Conservation (phyloP, 2,888 invertebrate species). For the Hypsopygia costalis region DNA sequence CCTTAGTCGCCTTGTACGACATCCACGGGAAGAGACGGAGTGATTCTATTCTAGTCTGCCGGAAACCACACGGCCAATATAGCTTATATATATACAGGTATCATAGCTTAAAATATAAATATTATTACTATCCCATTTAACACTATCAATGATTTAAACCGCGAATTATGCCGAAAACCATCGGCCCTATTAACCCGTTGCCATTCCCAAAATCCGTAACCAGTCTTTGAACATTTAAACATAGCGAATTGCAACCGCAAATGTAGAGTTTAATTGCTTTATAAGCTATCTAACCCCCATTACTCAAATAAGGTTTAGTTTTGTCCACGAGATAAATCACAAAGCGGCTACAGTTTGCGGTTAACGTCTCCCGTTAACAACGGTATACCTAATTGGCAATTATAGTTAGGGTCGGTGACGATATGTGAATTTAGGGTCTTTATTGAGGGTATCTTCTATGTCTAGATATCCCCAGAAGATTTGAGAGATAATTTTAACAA, state of each 20-base stretch:
- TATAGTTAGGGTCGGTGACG: constrained; percentile 5
- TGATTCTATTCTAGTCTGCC: too few species aligned
- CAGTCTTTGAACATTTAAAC: not conserved
- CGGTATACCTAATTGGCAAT: constrained; percentile 15
- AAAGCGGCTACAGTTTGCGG: not conserved
- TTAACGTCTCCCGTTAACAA: constrained; percentile 2
- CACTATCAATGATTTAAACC: too few species aligned
- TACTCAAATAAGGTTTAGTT: not conserved
- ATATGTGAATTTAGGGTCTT: too few species aligned
- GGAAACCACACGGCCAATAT: too few species aligned
- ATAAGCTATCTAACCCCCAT: not conserved
- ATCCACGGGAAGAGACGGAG: too few species aligned
- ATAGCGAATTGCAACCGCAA: not conserved
- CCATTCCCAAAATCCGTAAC: not conserved
- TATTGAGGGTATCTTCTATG: too few species aligned
- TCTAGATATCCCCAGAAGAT: too few species aligned
- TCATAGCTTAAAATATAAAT: not conserved
- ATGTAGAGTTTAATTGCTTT: not conserved
- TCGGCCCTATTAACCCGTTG: too few species aligned
- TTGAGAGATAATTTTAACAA: too few species aligned
- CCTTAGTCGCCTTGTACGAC: too few species aligned
- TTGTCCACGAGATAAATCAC: constrained; percentile 2
- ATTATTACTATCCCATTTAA: too few species aligned
- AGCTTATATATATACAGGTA: not conserved
- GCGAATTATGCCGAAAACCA: too few species aligned